These are phyloP conservation scores for Penelope pileata DNA, from an alignment of 2,113 vertebrate species.

Conservation along the genomic window DNA sequence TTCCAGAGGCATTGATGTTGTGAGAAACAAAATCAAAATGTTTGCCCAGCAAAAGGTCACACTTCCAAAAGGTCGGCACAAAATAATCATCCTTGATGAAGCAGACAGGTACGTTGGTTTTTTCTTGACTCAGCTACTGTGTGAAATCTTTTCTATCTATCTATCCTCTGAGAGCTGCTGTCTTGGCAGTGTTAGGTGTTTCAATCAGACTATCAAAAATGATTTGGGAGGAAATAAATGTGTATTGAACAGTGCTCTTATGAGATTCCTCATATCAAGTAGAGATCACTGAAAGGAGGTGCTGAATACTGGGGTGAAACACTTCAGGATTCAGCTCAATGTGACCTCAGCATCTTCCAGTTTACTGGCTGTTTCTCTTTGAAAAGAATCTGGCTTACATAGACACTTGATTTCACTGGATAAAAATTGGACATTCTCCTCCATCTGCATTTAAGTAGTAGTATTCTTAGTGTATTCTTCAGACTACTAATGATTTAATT, in stretches of 20 bases:
- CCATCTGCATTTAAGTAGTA: not conserved
- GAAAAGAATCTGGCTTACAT: not conserved
- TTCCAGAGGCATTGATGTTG: constrained; percentile 95
- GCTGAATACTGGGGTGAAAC: not conserved
- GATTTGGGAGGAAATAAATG: not conserved
- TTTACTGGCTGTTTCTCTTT: not conserved
- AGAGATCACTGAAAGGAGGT: not conserved
- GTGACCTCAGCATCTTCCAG: not conserved
- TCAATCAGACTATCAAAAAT: not conserved
- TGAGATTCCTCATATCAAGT: not conserved
- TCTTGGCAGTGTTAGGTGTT: not conserved
- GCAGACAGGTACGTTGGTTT: constrained; percentile 87
- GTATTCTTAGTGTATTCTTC: not conserved
- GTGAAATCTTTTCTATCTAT: not conserved
- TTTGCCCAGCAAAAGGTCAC: constrained; percentile 99
- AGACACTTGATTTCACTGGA: not conserved
- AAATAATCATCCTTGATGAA: constrained; percentile 97
- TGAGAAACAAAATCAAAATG: constrained; percentile 99
- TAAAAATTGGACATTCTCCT: not conserved
- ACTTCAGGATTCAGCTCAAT: not conserved
- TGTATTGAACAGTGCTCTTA: not conserved
- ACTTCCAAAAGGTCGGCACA: constrained; percentile 93
- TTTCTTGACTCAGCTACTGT: not conserved
- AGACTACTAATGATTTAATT: not conserved
- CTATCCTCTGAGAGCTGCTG: not conserved